Conservation (phyloP, 2,797 vertebrate genomes). For the Limosa lapponica region DNA sequence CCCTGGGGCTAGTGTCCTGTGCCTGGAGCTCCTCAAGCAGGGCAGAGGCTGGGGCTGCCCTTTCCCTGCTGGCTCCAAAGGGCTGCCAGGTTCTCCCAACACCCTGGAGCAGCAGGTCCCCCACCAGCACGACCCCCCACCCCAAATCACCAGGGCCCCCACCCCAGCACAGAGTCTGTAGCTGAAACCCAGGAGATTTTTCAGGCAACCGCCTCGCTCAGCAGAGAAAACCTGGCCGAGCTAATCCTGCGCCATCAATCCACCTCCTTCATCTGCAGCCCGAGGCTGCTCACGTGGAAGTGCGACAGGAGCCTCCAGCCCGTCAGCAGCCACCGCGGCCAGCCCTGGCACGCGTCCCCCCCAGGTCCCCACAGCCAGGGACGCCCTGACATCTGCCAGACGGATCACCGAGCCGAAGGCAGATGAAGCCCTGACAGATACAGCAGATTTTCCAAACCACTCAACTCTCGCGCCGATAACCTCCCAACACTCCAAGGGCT, state of each 20-base stretch:
- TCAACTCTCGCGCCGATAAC: background rate
- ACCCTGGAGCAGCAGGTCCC: background rate
- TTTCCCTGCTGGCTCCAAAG: background rate
- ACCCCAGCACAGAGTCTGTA: background rate
- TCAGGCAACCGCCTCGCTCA: accelerated
- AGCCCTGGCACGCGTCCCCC: background rate
- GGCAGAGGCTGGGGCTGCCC: background rate
- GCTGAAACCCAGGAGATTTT: accelerated
- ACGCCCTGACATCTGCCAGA: background rate
- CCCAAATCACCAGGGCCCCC: background rate
- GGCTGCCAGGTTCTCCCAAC: background rate
- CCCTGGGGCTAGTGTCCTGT: background rate
- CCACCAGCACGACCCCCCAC: background rate
- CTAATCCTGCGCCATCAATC: background rate
- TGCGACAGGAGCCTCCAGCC: background rate
- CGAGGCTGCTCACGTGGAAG: background rate
- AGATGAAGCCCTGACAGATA: background rate
- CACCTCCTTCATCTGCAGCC: background rate
- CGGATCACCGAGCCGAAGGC: background rate
- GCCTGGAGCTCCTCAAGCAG: accelerated
- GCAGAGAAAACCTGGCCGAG: background rate
- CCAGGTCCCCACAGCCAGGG: background rate
- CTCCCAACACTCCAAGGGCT: background rate
- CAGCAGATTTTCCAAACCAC: background rate
- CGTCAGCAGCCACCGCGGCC: background rate